Conservation (phyloP, 2,888 invertebrate species). For the Ypsolopha sequella region DNA sequence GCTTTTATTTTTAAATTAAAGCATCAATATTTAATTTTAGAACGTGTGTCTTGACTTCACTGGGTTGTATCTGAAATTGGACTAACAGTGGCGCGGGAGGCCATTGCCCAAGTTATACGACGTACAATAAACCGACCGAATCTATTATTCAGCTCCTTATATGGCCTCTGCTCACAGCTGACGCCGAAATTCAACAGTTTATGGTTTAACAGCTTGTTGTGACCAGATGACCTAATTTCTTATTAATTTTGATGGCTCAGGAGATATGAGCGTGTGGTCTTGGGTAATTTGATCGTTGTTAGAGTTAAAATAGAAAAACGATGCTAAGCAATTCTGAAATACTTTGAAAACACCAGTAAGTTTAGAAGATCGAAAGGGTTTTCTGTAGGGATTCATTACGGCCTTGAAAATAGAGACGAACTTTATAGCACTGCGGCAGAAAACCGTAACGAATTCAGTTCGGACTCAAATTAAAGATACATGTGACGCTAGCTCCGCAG, state of each 20-base stretch:
- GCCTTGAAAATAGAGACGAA: no score
- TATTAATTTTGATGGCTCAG: slow-evolving; percentile 5
- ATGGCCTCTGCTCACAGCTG: slow-evolving; percentile 41
- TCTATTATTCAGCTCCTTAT: slow-evolving; percentile 51
- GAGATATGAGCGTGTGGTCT: slow-evolving; percentile 3
- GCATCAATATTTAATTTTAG: slow-evolving; percentile 12
- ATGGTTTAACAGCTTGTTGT: slow-evolving; percentile 36
- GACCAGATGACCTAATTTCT: slow-evolving; percentile 49
- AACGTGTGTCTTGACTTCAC: slow-evolving; percentile 39
- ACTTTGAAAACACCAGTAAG: no score
- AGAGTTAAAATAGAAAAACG: no score
- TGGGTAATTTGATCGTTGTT: slow-evolving; percentile 5
- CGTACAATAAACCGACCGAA: slow-evolving; percentile 64
- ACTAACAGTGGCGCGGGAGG: slow-evolving; percentile 43
- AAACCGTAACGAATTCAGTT: no score
- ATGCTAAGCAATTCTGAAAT: no score
- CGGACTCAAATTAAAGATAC: no score
- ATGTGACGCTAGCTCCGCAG: no score
- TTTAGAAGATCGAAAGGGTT: no score
- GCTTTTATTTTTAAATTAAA: slow-evolving; percentile 8
- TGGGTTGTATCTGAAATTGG: slow-evolving; percentile 59
- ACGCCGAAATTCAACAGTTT: slow-evolving; percentile 59
- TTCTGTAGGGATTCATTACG: no score
- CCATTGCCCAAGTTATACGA: slow-evolving; percentile 57
- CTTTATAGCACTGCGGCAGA: no score